Evolutionary conservation across 2,888 invertebrate genomes (phyloP), one percentile per base, ranked within the genome.

Genomic region (Chrysodeixis includens): DNA sequence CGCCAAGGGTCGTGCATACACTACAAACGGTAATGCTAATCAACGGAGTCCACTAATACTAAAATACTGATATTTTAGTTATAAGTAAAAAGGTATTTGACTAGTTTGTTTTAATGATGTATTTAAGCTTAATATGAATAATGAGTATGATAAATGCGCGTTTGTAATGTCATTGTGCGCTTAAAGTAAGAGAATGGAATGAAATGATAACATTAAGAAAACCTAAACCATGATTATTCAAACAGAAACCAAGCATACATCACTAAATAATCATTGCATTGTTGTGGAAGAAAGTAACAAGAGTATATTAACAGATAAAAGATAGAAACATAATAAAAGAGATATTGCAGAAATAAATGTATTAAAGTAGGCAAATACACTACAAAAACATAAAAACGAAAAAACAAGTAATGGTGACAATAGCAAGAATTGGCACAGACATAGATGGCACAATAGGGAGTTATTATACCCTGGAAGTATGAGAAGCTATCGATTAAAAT

Each of bases 371-470:
- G 5, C 44, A 40, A 53, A n/a, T 22, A 16, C 6, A 7, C 26
- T 35, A 56, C 14, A 30, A 8, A 4, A 54, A 58, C 9, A 30
- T 6, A 51, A 46, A 22, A n/a, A 30, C 30, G 22, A 30, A 8
- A 30, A 32, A 26, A 62, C 18, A 46, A 40, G 9, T 46, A 51
- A 60, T 22, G 9, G 49, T 32, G 49, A 57, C 18, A 63, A 44
- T 53, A 69, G 18, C 10, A 56, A 40, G 49, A 70, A 67, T 78
- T 78, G 78, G 78, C 78, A 78, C 78, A 77, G 20, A 60, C 56
- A 69, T 66, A 22, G 77, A 80, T 78, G 78, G 78, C 78, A 78
- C 78, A 80, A 40, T 59, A 80, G 81, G 81, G 78, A 80, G 81
- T 57, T 62, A 0, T 57, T 10, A 52, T 62, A 78, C 78, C 78